Base-by-base conservation (phyloP, 2,888 invertebrate species). In the Lasioglossum figueresi region DNA sequence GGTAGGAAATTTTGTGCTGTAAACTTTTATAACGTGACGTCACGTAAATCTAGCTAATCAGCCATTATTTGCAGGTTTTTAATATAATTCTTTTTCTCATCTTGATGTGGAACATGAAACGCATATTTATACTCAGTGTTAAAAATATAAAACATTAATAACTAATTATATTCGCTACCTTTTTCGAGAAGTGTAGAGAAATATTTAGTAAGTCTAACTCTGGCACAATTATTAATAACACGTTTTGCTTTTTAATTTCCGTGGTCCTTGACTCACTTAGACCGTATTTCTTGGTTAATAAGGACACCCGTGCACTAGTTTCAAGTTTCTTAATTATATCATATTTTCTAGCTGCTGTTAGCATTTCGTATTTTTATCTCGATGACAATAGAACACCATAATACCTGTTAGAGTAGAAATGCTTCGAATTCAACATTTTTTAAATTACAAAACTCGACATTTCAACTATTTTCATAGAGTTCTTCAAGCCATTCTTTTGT, bases 241-340 rank as follows among this genome's bases (percentile, higher is more conserved):
- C 34, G 34, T 34, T 34, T 34, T 10, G 19, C 19, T 31, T 19
- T 34, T 34, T 66, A 66, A 34, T 34, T 66, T 34, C 34, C 19
- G 34, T 34, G 10, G 6, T 34, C 31, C 4, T 66, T 8, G 34
- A 34, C 27, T 14, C 59, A 12, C 16, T 66, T 19, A 34, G 31
- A 16, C 66, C 34, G 8, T 66, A 66, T 34, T 34, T 66, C 66
- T 31, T 31, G 16, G 66, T 34, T 66, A 66, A 66, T 34, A 34
- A 66, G 66, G 66, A 19, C 19, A 34, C 19, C 27, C 27, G 31
- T 31, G 66, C 34, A 19, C 59, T 31, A 27, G 66, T 66, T 66
- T 66, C 66, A 66, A 66, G 66, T 66, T 66, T 66, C 66, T 34
- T 66, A 66, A 66, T 66, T 66, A 19, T 31, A 16, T 8, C 34